Conservation (phyloP, 2,888 invertebrate species). For the Leptopilina drosophilae region DNA sequence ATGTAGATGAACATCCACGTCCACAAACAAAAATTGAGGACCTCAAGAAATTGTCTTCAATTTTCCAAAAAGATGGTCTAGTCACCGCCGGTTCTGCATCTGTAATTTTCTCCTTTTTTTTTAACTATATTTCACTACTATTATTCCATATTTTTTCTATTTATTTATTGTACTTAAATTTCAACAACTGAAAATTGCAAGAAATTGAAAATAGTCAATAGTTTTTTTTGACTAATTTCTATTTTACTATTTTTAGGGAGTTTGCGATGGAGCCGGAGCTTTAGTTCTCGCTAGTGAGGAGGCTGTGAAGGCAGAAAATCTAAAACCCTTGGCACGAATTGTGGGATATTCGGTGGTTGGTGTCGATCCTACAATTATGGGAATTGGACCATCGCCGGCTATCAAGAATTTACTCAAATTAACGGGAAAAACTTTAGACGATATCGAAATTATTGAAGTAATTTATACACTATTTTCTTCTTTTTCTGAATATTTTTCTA, state of each 20-base stretch:
- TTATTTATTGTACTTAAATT: not conserved
- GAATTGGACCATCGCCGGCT: conserved; percentile 96
- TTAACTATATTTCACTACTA: not conserved
- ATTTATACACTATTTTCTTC: conserved; percentile 48
- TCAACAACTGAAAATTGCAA: not conserved
- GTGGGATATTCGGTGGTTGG: conserved; percentile 95
- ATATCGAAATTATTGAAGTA: conserved; percentile 96
- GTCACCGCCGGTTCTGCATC: conserved; percentile 97
- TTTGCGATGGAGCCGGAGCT: conserved; percentile 98
- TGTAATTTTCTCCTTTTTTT: conserved; percentile 78
- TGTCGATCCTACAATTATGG: conserved; percentile 98
- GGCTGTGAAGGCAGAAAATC: conserved; percentile 86
- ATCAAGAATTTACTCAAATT: conserved; percentile 90
- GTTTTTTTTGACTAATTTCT: conserved; percentile 22
- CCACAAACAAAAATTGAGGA: conserved; percentile 91
- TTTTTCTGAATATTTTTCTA: not conserved
- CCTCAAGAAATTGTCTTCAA: conserved; percentile 89
- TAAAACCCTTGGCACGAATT: conserved; percentile 85
- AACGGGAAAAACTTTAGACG: conserved; percentile 87
- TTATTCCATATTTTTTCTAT: conserved; percentile 19
- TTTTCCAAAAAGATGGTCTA: conserved; percentile 96
- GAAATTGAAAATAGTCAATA: too few species aligned
- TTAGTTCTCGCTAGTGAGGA: conserved; percentile 94
- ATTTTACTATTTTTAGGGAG: conserved; percentile 82
- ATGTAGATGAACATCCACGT: conserved; percentile 95